Evolutionary conservation across 2,888 invertebrate genomes (phyloP).

Genomic region (Spilosoma lubricipeda): DNA sequence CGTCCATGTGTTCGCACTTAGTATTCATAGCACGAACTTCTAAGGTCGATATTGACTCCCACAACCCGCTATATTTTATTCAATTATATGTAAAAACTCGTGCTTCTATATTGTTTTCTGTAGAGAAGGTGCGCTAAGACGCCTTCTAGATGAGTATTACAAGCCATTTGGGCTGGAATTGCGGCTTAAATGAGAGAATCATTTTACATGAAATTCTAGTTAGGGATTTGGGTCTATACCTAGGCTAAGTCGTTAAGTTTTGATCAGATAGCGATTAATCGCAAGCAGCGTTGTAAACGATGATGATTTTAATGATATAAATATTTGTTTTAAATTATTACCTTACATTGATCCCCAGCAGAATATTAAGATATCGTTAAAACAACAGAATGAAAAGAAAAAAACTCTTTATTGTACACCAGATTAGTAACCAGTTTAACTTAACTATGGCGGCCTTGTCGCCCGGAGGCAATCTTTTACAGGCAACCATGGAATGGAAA

Average conservation of each 20-base stretch:
- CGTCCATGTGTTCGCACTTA: conserved; percentile 35
- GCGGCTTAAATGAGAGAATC: neutral
- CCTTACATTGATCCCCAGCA: no score
- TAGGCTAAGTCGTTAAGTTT: neutral
- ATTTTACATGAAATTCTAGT: neutral
- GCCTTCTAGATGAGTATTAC: neutral
- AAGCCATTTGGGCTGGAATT: neutral
- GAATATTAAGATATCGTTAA: no score
- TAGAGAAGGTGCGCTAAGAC: neutral
- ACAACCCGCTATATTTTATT: conserved; percentile 74
- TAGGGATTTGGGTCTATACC: neutral
- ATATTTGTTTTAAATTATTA: neutral
- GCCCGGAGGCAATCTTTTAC: no score
- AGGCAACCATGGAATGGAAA: no score
- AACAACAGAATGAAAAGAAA: no score
- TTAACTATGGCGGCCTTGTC: no score
- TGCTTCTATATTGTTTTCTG: conserved; percentile 48
- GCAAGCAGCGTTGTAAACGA: neutral
- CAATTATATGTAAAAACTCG: conserved; percentile 75
- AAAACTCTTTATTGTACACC: no score
- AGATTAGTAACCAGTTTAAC: no score
- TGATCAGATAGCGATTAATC: neutral
- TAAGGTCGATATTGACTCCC: conserved; percentile 55
- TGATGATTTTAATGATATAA: neutral
- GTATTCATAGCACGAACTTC: conserved; percentile 45